phyloP scores from a whole-genome alignment of 2,797 vertebrate genomes.

The Pseudocheirus occidentalis region DNA sequence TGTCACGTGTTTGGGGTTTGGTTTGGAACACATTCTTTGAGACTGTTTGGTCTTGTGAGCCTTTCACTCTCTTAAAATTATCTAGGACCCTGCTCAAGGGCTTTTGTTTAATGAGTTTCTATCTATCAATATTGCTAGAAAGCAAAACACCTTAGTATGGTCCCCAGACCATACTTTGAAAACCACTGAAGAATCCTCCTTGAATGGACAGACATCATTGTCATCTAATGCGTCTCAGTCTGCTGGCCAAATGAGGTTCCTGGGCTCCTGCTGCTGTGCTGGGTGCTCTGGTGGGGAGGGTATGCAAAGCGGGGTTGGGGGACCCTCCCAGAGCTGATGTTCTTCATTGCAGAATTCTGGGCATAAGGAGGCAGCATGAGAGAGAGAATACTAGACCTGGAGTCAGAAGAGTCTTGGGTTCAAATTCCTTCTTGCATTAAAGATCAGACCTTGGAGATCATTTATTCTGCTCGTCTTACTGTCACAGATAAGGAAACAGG shows the following conservation, averaged over 20 bases:
- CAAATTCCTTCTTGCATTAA: not conserved
- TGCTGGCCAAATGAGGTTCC: not conserved
- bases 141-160: not conserved
- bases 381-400: not conserved
- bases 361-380: too few species aligned
- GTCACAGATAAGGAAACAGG: not conserved
- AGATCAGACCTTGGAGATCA: not conserved
- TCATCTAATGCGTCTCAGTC: not conserved
- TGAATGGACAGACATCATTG: not conserved
- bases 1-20: not conserved
- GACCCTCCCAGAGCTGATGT: not conserved
- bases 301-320: accelerated
- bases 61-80: not conserved
- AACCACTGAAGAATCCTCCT: not conserved
- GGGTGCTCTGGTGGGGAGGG: not conserved
- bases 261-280: not conserved
- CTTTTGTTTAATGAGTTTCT: not conserved
- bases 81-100: not conserved
- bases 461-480: accelerated
- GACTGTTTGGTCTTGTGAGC: not conserved
- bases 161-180: not conserved
- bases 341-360: too few species aligned
- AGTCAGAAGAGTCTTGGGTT: not conserved
- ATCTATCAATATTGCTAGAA: not conserved
- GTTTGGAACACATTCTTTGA: not conserved